Evolutionary conservation across 2,797 vertebrate species (phyloP).

Genomic region (Lepilemur ruficaudatus): DNA sequence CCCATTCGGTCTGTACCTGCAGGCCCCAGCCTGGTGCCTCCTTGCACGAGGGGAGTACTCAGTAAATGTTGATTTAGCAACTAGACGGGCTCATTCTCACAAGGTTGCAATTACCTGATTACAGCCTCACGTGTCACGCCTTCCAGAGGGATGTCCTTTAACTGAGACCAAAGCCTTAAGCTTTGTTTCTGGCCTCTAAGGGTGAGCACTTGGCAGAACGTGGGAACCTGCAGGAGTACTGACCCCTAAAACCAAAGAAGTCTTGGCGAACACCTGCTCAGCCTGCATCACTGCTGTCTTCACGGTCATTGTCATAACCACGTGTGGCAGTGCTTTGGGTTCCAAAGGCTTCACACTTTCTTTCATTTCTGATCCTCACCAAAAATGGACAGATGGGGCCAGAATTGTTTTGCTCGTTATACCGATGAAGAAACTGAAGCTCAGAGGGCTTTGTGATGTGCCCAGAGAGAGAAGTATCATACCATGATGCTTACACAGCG

Average conservation of each 20-base stretch:
- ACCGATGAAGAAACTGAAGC: neutral
- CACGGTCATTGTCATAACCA: neutral
- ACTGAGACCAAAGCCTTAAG: neutral
- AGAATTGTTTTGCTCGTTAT: neutral
- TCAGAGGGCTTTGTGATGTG: neutral
- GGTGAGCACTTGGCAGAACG: neutral
- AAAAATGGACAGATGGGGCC: neutral
- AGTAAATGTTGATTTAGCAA: neutral
- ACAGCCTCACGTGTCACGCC: accelerated
- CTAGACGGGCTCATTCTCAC: neutral
- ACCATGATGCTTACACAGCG: accelerated
- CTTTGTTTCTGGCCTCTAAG: neutral
- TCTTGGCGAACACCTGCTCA: neutral
- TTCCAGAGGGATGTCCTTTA: neutral
- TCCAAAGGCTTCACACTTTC: neutral
- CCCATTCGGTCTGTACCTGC: neutral
- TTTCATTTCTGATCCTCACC: neutral
- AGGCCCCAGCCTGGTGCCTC: neutral
- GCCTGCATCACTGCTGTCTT: accelerated
- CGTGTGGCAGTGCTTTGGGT: too few relatives aligned
- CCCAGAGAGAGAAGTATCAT: neutral
- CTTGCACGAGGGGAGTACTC: neutral
- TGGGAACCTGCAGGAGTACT: neutral
- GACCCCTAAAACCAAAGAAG: neutral
- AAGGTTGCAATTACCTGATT: neutral